Evolutionary conservation across 2,113 vertebrate species (phyloP), one percentile per base, ranked within the genome.

Genomic region (Saccopteryx bilineata): DNA sequence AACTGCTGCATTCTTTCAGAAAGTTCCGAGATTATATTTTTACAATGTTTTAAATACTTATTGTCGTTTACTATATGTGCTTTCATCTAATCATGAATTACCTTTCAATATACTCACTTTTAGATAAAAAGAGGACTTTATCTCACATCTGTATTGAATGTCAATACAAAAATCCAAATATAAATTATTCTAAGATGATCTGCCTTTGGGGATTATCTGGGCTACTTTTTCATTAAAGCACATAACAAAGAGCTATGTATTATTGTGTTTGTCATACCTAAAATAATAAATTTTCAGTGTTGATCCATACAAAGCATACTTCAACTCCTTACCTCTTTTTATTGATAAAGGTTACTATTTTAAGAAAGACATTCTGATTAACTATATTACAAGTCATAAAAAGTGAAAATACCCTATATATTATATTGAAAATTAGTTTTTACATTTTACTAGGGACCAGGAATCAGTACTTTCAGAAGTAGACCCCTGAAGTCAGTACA

Each of bases 391-490:
- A 17, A 91, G 24, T 89, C 61, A 89, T 33, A 68, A 89, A 81
- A 87, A 91, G 11, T 68, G 5, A 89, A 63, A 63, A 56, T 85
- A 83, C 48, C 17, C 21, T n/a, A 79, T 5, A 56, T 91, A 26
- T 72, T 89, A 50, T 84, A 10, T 89, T 81, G 28, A 76, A 71
- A 86, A 5, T 56, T 94, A 63, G n/a, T 80, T 84, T 94, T 94
- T 91, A 48, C 58, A 26, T 89, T 90, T 90, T 33, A 21, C 31
- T 68, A 48, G 65, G 63, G 46, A 82, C n/a, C 3, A 28, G 52
- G 61, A 78, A 66, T 83, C n/a, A 4, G 12, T 66, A 31, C 18
- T 87, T 68, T 87, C 19, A 89, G 19, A 82, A 87, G n/a, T 54
- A 72, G n/a, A 19, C 2, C 39, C 15, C n/a, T 74, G 31, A 87